A percentile compares a stretch with the other conserved stretches of the same genome.
Conservation (phyloP, 2,888 invertebrate genomes). For the Agrotis ipsilon region DNA sequence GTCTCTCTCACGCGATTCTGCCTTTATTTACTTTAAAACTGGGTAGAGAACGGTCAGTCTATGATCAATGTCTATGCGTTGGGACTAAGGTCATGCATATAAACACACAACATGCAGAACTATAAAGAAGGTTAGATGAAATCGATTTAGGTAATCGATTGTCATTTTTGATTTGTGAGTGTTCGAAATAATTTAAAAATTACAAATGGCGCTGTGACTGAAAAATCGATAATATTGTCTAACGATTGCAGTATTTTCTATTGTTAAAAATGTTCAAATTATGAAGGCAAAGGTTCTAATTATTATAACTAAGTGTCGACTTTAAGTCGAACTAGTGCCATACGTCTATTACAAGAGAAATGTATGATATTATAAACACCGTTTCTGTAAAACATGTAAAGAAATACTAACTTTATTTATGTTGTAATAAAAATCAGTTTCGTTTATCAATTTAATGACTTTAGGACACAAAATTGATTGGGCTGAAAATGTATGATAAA, state of each 20-base stretch:
- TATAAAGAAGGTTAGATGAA: background rate
- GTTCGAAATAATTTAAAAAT: slow-evolving; percentile 29
- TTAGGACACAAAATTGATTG: slow-evolving; percentile 4
- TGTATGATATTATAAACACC: slow-evolving; percentile 48
- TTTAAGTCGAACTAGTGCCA: slow-evolving; percentile 62
- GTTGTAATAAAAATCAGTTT: slow-evolving; percentile 28
- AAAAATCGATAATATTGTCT: slow-evolving; percentile 34
- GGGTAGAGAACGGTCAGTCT: too few relatives aligned
- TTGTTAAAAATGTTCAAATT: slow-evolving; percentile 54
- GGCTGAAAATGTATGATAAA: slow-evolving; percentile 24
- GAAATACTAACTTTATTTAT: slow-evolving; percentile 47
- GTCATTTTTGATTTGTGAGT: slow-evolving; percentile 13
- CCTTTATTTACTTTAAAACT: too few relatives aligned
- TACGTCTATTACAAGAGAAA: slow-evolving; percentile 50
- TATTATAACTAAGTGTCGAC: slow-evolving; percentile 55
- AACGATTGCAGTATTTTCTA: slow-evolving; percentile 47
- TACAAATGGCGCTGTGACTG: slow-evolving; percentile 45
- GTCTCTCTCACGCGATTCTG: too few relatives aligned
- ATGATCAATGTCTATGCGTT: too few relatives aligned
- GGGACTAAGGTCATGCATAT: background rate
- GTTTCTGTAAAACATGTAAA: slow-evolving; percentile 32
- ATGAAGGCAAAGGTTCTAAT: slow-evolving; percentile 53
- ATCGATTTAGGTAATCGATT: slow-evolving; percentile 14
- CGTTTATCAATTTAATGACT: slow-evolving; percentile 15
- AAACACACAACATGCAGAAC: background rate